Evolutionary conservation across 2,797 vertebrate genomes (phyloP).

Genomic region (Bryconaethiops microstoma): DNA sequence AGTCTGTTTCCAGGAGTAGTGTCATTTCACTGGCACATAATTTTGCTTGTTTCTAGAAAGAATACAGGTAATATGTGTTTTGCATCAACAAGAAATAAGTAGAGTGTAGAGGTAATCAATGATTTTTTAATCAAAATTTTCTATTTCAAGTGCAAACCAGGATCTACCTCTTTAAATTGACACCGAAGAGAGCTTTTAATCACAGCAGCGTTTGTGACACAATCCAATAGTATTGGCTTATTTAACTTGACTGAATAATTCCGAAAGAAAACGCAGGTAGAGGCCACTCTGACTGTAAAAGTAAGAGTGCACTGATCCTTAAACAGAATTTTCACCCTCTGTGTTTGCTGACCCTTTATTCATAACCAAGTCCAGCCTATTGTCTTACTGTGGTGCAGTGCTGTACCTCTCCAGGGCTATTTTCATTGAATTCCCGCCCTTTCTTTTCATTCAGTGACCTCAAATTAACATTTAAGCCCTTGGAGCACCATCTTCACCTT

Average conservation of each 20-base stretch:
- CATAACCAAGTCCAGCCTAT: not conserved
- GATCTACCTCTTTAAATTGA: too few relatives aligned
- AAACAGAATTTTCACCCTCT: not conserved
- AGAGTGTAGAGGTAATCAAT: too few relatives aligned
- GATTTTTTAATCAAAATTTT: too few relatives aligned
- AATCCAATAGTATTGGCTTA: not conserved
- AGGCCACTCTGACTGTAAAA: not conserved
- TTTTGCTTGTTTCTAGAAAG: too few relatives aligned
- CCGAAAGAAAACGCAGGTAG: not conserved
- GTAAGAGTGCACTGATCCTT: not conserved
- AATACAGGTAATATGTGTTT: too few relatives aligned
- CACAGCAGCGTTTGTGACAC: not conserved
- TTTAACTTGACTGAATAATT: not conserved
- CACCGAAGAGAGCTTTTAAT: too few relatives aligned
- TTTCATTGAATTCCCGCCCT: conserved; percentile 7
- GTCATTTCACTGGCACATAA: too few relatives aligned
- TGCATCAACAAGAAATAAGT: too few relatives aligned
- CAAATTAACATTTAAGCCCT: conserved; percentile 34
- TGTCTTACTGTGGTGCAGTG: not conserved
- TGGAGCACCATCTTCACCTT: not conserved
- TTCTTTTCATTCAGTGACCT: conserved; percentile 40
- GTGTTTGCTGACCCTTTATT: conserved; percentile 31
- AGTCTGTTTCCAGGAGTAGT: too few relatives aligned
- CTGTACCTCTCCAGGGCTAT: conserved; percentile 18
- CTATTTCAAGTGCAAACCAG: too few relatives aligned